Evolutionary conservation across 30 jellyfish, hydroid and myxozoan genomes (phyloP).

Genomic region (Clytia hemisphaerica): DNA sequence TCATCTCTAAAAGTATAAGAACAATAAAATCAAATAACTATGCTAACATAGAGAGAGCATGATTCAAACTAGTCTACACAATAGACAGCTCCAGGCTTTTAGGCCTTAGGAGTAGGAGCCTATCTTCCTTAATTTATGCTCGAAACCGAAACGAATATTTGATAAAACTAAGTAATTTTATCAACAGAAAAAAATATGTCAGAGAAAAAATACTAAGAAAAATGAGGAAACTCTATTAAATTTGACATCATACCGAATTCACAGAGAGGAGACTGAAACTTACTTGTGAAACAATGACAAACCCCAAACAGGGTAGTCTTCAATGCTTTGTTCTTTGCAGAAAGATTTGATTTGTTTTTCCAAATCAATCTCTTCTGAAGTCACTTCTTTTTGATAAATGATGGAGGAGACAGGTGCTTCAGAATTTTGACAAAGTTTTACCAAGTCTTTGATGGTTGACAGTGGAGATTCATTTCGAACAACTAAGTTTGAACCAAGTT

Average conservation of each 20-base stretch:
- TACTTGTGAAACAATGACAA: conserved; percentile 48
- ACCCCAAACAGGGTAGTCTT: conserved; percentile 45
- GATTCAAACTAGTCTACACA: no score
- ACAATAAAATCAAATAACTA: no score
- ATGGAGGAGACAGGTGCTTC: conserved; percentile 47
- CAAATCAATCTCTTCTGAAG: conserved; percentile 45
- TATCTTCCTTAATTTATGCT: no score
- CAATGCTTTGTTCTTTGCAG: conserved; percentile 18
- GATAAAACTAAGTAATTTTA: no score
- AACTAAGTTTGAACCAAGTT: conserved; percentile 31
- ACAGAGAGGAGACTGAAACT: no score
- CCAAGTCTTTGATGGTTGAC: conserved; percentile 17
- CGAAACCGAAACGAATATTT: no score
- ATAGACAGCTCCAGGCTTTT: no score
- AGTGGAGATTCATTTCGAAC: conserved; percentile 36
- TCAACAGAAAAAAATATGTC: no score
- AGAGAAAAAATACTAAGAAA: not conserved
- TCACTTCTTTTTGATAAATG: conserved; percentile 48
- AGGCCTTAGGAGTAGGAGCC: no score
- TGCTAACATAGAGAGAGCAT: no score
- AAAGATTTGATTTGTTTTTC: conserved; percentile 4
- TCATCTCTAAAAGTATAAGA: no score
- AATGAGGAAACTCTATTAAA: conserved; percentile 37
- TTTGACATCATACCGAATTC: no score
- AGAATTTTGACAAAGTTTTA: conserved; percentile 25